These are phyloP conservation scores for Idaea aversata DNA, from an alignment of 2,888 invertebrate genomes.

Conservation along the genomic window DNA sequence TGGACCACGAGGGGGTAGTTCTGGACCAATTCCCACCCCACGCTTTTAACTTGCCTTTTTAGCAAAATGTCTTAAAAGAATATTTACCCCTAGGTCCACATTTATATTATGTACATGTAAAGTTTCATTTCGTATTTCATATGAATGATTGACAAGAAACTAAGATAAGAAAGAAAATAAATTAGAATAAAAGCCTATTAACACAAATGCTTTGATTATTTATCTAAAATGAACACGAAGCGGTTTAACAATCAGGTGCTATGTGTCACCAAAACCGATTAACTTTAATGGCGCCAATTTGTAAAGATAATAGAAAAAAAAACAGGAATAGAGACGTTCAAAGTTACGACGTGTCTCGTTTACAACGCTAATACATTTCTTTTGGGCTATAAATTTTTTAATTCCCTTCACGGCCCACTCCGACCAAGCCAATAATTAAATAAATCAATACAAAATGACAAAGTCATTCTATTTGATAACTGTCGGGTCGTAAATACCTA, in stretches of 20 bases:
- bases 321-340: slow-evolving; percentile 36
- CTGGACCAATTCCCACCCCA: too few relatives aligned
- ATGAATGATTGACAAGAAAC: not conserved
- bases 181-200: not conserved
- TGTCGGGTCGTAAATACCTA: slow-evolving; percentile 17
- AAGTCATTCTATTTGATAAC: slow-evolving; percentile 15
- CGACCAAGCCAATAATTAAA: slow-evolving; percentile 21
- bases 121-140: too few relatives aligned
- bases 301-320: slow-evolving; percentile 20
- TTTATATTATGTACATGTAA: too few relatives aligned
- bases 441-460: slow-evolving; percentile 27
- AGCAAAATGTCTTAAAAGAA: too few relatives aligned
- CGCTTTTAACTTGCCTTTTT: too few relatives aligned
- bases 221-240: not conserved
- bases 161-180: not conserved
- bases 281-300: slow-evolving; percentile 35
- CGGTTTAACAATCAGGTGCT: slow-evolving; percentile 6
- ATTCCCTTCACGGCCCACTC: slow-evolving; percentile 16
- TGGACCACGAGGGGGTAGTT: too few relatives aligned
- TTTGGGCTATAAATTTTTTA: slow-evolving; percentile 22
- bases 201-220: not conserved
- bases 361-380: slow-evolving; percentile 27
- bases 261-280: slow-evolving; percentile 33
- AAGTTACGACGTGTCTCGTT: slow-evolving; percentile 25
- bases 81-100: too few relatives aligned